These are phyloP conservation scores for Campylomormyrus tamandua DNA, from an alignment of 2,113 vertebrate species.

Conservation along the genomic window DNA sequence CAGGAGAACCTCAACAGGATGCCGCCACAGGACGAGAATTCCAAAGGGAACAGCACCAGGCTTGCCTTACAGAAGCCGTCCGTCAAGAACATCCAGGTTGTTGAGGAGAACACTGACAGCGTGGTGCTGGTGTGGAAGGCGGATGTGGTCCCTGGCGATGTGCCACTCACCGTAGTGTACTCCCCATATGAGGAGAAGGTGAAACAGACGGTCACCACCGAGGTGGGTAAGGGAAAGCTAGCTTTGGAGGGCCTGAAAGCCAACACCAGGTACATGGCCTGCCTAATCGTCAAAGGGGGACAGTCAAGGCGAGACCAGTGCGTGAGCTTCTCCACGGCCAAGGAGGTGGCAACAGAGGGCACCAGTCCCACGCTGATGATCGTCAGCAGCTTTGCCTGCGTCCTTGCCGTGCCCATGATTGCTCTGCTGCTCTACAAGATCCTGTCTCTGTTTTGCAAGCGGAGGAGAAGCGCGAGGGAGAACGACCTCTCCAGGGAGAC, in stretches of 20 bases:
- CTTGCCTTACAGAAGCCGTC: slow-evolving; percentile 40
- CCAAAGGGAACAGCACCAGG: slow-evolving; percentile 40
- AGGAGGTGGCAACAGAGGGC: slow-evolving; percentile 39
- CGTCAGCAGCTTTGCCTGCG: slow-evolving; percentile 65
- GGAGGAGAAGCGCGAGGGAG: slow-evolving; percentile 45
- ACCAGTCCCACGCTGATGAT: slow-evolving; percentile 60
- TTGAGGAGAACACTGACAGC: slow-evolving; percentile 70
- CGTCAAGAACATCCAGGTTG: slow-evolving; percentile 68
- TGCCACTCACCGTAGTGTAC: slow-evolving; percentile 71
- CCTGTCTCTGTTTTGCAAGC: slow-evolving; percentile 65
- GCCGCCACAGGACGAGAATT: slow-evolving; percentile 48
- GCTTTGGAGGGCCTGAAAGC: slow-evolving; percentile 74
- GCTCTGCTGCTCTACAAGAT: slow-evolving; percentile 84
- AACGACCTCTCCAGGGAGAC: slow-evolving; percentile 81
- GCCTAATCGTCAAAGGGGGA: slow-evolving; percentile 70
- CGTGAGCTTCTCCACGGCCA: slow-evolving; percentile 74
- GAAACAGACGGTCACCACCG: slow-evolving; percentile 67
- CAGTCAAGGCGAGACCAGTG: slow-evolving; percentile 76
- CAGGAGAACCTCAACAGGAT: slow-evolving; percentile 46
- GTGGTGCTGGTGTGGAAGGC: slow-evolving; percentile 78
- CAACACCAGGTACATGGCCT: slow-evolving; percentile 77
- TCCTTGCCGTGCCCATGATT: slow-evolving; percentile 68
- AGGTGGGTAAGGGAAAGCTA: slow-evolving; percentile 68
- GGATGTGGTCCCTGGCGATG: slow-evolving; percentile 49
- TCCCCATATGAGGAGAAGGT: slow-evolving; percentile 77